phyloP scores from a whole-genome alignment of 2,113 vertebrate species.

The Lamprotornis superbus region DNA sequence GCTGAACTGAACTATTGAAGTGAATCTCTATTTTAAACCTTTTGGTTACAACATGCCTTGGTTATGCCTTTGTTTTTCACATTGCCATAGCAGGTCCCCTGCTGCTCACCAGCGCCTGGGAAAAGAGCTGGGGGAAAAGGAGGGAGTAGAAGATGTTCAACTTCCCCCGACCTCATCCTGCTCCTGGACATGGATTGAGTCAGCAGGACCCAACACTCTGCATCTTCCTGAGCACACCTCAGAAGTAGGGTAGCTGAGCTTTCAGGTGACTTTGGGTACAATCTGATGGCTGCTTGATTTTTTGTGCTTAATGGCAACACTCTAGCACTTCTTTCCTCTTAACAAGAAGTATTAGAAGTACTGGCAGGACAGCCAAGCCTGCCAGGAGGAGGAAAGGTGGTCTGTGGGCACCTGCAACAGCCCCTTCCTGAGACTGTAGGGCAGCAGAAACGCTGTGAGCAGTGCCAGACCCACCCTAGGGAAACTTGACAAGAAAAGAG shows the following conservation, averaged over 20 bases:
- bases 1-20: background rate
- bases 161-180: background rate
- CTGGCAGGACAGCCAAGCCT: background rate
- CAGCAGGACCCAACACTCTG: background rate
- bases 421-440: background rate
- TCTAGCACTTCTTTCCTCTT: background rate
- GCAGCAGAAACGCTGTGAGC: background rate
- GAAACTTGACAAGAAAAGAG: background rate
- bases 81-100: accelerated
- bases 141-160: background rate
- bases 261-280: background rate
- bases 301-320: background rate
- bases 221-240: background rate
- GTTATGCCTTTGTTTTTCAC: background rate
- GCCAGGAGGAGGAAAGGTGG: background rate
- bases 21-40: background rate
- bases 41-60: background rate
- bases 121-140: background rate
- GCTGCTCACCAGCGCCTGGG: background rate
- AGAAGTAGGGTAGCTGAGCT: background rate
- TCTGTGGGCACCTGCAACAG: background rate
- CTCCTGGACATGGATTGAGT: background rate
- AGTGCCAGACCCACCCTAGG: background rate
- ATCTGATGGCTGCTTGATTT: background rate
- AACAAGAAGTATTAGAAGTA: background rate